These are phyloP conservation scores for Sebastes oblongus DNA, from an alignment of 2,797 vertebrate species.

Conservation along the genomic window DNA sequence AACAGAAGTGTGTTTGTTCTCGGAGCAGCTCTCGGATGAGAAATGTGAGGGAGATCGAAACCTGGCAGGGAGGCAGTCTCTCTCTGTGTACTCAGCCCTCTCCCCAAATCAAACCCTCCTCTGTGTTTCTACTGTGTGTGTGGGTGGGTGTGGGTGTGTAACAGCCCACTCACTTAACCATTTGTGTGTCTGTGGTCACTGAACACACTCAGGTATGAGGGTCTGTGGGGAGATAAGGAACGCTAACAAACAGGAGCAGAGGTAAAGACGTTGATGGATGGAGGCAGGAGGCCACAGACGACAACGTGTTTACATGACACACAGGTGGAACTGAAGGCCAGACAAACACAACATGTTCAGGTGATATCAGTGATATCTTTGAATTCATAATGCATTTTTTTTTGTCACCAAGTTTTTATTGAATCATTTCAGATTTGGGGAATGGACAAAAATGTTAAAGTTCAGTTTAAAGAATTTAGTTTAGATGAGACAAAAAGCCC, in stretches of 20 bases:
- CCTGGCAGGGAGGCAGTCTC: constrained; percentile 48
- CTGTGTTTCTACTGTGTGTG: neutral
- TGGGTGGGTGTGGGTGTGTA: neutral
- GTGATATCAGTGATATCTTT: neutral
- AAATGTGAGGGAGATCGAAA: constrained; percentile 66
- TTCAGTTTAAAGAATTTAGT: neutral
- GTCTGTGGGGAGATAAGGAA: constrained; percentile 12
- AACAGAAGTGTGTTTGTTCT: constrained; percentile 65
- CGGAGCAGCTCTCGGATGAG: constrained; percentile 24
- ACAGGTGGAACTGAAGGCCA: neutral
- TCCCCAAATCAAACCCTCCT: neutral
- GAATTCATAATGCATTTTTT: neutral
- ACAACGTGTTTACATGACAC: neutral
- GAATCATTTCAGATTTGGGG: neutral
- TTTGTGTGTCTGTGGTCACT: neutral
- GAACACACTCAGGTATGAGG: constrained; percentile 3
- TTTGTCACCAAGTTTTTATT: neutral
- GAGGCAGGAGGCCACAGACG: neutral
- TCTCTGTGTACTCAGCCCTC: constrained; percentile 41
- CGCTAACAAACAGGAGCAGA: constrained; percentile 2
- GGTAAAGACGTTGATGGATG: neutral
- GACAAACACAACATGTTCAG: neutral
- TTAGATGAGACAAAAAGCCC: neutral
- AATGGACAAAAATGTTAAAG: neutral
- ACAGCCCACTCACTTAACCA: neutral